Conservation (phyloP, 2,113 vertebrate species). For the Melanerpes formicivorus region DNA sequence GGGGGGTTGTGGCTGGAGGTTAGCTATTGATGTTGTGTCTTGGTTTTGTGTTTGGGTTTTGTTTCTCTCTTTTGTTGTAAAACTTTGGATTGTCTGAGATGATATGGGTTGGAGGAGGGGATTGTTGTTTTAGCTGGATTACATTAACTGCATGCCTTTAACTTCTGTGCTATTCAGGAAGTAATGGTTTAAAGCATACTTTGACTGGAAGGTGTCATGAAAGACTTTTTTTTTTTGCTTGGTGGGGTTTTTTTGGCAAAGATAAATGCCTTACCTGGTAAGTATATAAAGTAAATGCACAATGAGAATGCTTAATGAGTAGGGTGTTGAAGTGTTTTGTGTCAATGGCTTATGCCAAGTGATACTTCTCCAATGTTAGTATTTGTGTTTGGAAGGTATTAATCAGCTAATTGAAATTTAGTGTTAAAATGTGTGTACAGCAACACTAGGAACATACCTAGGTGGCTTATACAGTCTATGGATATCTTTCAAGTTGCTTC, state of each 20-base stretch:
- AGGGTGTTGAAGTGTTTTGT: background rate
- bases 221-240: background rate
- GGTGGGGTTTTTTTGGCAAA: background rate
- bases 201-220: constrained; percentile 23
- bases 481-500: background rate
- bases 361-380: background rate
- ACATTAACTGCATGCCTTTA: background rate
- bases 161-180: constrained; percentile 1
- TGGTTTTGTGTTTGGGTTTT: background rate
- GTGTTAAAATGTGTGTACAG: constrained; percentile 11
- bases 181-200: constrained; percentile 18
- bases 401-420: background rate
- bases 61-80: background rate
- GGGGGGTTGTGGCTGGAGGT: background rate
- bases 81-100: background rate
- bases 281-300: constrained; percentile 22
- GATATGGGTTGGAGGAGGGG: background rate
- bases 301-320: background rate
- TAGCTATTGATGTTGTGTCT: background rate
- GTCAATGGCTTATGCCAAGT: background rate
- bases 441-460: background rate
- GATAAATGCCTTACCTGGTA: constrained; percentile 39
- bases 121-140: background rate
- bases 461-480: background rate
- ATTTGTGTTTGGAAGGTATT: background rate